Base-by-base conservation (phyloP, 2,113 vertebrate genomes). In the Odontophorus gujanensis region DNA sequence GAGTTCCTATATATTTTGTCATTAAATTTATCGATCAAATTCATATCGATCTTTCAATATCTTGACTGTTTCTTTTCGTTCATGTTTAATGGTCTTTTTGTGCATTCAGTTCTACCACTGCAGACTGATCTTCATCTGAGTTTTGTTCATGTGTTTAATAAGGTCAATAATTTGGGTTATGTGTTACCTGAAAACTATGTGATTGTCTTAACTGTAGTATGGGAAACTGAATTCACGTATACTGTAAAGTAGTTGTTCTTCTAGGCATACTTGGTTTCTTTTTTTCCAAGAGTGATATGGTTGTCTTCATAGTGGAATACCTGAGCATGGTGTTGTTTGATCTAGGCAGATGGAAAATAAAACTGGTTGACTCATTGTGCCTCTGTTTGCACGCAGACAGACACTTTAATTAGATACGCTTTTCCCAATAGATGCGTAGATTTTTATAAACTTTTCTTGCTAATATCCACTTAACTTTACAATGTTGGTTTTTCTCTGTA, bases 11-110 rank as follows among this genome's bases (percentile, higher is more conserved):
- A 32, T 78, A 38, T 47, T 91, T 86, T 86, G 32, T 68, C 3
- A 22, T 36, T 43, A 38, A 40, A 91, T 26, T 85, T 40, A n/a
- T 47, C 15, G 12, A 32, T 14, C 6, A 59, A 67, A 24, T 63
- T 75, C 13, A 3, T 58, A 22, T 36, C 0, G 0, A 20, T 36
- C 53, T 84, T 81, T 72, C 3, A 26, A 14, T 63, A 1, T 47
- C 45, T 67, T 79, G 55, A 32, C 22, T 0, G 25, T 32, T 90
- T 87, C 25, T 34, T 90, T 87, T 61, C 50, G 10, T 50, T 16
- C 5, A 2, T 12, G 12, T 77, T 16, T 42, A 11, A 30, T 42
- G 26, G 15, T 26, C 19, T 90, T 61, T 63, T 21, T 71, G 6
- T 76, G 92, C 50, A 6, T 81, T 92, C 57, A 45, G 21, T 85